A percentile compares a stretch with the other conserved stretches of the same genome.
Evolutionary conservation across 2,113 vertebrate genomes (phyloP).

Genomic region (Neoarius graeffei): DNA sequence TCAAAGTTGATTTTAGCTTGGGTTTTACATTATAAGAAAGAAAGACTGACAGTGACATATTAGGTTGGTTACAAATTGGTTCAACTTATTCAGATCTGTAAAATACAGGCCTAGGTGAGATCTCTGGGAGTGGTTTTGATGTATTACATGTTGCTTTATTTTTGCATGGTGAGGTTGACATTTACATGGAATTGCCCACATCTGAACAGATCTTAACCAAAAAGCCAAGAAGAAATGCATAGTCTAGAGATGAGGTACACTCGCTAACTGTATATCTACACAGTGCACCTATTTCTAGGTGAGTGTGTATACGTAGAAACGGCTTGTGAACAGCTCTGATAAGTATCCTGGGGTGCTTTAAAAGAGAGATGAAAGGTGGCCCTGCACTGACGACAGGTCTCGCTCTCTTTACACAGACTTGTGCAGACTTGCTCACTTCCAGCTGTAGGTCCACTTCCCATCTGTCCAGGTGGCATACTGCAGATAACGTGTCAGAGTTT

Average conservation of each 20-base stretch:
- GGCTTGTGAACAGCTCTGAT: neutral
- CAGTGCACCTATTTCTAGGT: neutral
- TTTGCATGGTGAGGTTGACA: no score
- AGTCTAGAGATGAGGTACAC: neutral
- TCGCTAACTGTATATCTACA: neutral
- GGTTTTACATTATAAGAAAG: no score
- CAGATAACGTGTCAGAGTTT: slow-evolving; percentile 65
- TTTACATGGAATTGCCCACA: no score
- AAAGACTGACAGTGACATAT: no score
- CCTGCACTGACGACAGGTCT: slow-evolving; percentile 54
- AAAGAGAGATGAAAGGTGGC: slow-evolving; percentile 29
- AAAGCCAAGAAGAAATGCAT: neutral
- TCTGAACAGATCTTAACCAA: neutral
- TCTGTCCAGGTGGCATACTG: slow-evolving; percentile 53
- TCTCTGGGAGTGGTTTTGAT: no score
- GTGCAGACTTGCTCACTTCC: slow-evolving; percentile 52
- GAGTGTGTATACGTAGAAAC: neutral
- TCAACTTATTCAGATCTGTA: no score
- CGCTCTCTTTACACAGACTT: slow-evolving; percentile 37
- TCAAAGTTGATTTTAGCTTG: no score
- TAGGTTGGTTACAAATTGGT: no score
- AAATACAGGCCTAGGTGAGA: no score
- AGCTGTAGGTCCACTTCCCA: slow-evolving; percentile 33
- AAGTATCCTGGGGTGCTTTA: neutral
- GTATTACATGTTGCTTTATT: no score